A percentile compares a stretch with the other conserved stretches of the same genome.
These are phyloP conservation scores for Hyppa rectilinea DNA, from an alignment of 2,888 invertebrate genomes.

Conservation along the genomic window DNA sequence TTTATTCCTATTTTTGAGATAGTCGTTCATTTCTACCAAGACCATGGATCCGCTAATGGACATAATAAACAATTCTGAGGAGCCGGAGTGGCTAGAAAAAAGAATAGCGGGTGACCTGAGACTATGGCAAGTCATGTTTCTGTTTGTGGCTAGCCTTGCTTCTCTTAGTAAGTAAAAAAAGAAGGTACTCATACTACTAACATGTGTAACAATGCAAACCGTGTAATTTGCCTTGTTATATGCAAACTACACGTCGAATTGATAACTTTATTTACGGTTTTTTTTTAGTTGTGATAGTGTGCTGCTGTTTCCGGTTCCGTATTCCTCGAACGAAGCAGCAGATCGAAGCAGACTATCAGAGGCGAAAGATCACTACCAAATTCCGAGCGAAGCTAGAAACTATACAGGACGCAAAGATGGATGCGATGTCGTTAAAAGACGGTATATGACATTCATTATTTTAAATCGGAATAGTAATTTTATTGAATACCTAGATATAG, in stretches of 20 bases:
- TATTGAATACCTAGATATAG: no score
- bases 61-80: constrained; percentile 84
- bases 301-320: constrained; percentile 97
- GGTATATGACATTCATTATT: constrained; percentile 84
- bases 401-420: constrained; percentile 96
- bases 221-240: no score
- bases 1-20: constrained; percentile 58
- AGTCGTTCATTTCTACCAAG: constrained; percentile 13
- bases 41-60: constrained; percentile 85
- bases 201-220: no score
- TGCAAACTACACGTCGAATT: no score
- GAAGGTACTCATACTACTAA: neutral
- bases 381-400: constrained; percentile 95
- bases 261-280: neutral
- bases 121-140: constrained; percentile 95
- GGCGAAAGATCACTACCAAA: constrained; percentile 95
- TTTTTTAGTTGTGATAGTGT: constrained; percentile 94
- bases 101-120: constrained; percentile 93
- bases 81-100: constrained; percentile 94
- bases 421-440: constrained; percentile 94
- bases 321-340: constrained; percentile 98
- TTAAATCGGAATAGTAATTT: neutral
- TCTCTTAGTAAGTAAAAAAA: constrained; percentile 90
- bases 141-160: constrained; percentile 92
- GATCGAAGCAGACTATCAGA: constrained; percentile 97